phyloP scores from a whole-genome alignment of 2,888 invertebrate genomes.

The Quadroppia sp. region DNA sequence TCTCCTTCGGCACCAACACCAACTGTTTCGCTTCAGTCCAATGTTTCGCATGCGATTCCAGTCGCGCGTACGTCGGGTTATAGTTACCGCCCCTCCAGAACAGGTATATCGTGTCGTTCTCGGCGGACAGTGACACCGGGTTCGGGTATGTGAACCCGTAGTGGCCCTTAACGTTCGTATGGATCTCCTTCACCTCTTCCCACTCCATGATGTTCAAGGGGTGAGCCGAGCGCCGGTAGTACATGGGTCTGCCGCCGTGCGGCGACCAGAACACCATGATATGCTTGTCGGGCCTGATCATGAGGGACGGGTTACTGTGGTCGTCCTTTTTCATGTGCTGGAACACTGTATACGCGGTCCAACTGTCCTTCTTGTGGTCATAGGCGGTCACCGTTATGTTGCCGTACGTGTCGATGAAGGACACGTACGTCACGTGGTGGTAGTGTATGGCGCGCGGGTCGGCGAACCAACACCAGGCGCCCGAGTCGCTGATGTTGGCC shows the following conservation, averaged over 20 bases:
- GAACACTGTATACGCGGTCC: background rate
- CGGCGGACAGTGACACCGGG: background rate
- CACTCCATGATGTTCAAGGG: background rate
- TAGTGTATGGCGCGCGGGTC: background rate
- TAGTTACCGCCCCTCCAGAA: conserved; percentile 5
- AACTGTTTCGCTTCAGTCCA: background rate
- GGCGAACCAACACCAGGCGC: conserved; percentile 21
- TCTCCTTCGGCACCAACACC: background rate
- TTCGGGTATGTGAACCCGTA: conserved; percentile 4
- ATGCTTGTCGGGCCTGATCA: background rate
- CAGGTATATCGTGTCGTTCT: background rate
- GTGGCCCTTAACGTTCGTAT: background rate
- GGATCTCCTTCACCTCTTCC: background rate
- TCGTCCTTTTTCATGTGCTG: background rate
- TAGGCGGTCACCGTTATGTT: background rate
- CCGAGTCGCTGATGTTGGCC: conserved; percentile 3
- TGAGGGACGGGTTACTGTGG: background rate
- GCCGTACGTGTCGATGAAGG: background rate
- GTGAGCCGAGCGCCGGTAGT: background rate
- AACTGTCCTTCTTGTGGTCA: background rate
- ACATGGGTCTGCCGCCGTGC: background rate
- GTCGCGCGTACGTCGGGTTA: background rate
- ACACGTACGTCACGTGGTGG: background rate
- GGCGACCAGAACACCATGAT: background rate
- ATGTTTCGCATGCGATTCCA: background rate